Evolutionary conservation across 2,113 vertebrate species (phyloP), one percentile per base, ranked within the genome.

Genomic region (Callocephalon fimbriatum): DNA sequence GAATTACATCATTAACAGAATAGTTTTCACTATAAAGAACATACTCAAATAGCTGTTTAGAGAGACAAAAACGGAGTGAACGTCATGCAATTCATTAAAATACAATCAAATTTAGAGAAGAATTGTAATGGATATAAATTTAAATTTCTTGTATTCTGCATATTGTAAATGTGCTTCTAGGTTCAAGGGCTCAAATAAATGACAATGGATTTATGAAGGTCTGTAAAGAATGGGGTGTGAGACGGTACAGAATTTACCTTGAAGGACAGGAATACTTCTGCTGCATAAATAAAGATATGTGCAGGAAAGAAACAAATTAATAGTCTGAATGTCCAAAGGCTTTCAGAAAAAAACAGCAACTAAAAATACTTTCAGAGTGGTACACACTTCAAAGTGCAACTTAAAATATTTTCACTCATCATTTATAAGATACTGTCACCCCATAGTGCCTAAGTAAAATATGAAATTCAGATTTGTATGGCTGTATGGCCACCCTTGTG

Each of bases 291-390:
- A 95, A 96, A 96, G 81, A 94, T 80, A 90, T 4, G 37, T 93
- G 86, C 83, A 94, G 93, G 96, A 96, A 93, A 96, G 93, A 97
- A 94, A 97, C 25, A 95, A 84, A 89, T 95, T 86, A 96, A 94
- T 97, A 93, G 80, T 61, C 83, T 88, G 82, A 75, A 90, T 54
- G 32, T 91, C 76, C 47, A 86, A 40, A 87, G 44, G 27, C 27
- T 89, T 93, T 84, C 56, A 93, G 73, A 92, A 71, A 84, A 81
- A 81, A 74, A 51, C 38, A 92, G 53, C 0, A 4, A 86, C 89
- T 72, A 78, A 85, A 89, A 94, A 48, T 31, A 59, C 29, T 83
- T 88, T 54, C 47, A 92, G n/a, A 66, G 79, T 22, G 32, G 40
- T 37, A 62, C 23, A 75, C 31, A 62, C 9, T 27, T 35, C n/a